These are phyloP conservation scores for Cyprinodon tularosa DNA, from an alignment of 2,113 vertebrate species.

Conservation along the genomic window DNA sequence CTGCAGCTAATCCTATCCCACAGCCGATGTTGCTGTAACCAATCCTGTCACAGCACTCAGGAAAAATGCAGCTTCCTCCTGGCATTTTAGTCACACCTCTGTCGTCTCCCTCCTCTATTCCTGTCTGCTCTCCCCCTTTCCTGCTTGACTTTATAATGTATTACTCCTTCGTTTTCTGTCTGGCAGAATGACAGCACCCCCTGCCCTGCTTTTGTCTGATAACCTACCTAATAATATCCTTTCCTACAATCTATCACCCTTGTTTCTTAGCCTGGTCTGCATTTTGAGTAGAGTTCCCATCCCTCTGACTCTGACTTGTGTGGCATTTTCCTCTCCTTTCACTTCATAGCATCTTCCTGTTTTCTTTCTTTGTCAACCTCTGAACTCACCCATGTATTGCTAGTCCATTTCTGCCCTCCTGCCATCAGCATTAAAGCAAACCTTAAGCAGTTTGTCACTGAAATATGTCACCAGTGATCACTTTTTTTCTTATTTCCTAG, in stretches of 20 bases:
- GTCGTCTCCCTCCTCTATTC: conserved; percentile 41
- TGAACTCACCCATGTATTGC: conserved; percentile 34
- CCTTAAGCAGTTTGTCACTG: conserved; percentile 53
- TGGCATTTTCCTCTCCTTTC: conserved; percentile 39
- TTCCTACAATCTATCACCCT: conserved; percentile 19
- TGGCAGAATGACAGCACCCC: conserved; percentile 48
- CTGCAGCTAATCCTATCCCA: conserved; percentile 73
- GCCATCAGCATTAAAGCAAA: conserved; percentile 57
- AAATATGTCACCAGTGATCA: conserved; percentile 53
- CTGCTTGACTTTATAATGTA: conserved; percentile 33
- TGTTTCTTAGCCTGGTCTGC: conserved; percentile 31
- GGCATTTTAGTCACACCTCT: conserved; percentile 61
- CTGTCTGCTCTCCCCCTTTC: conserved; percentile 34
- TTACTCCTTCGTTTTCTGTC: conserved; percentile 33
- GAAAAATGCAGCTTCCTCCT: conserved; percentile 46
- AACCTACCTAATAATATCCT: conserved; percentile 45
- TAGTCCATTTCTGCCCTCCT: conserved; percentile 44
- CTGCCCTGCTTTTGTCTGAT: conserved; percentile 45
- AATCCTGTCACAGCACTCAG: conserved; percentile 68
- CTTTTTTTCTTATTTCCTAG: conserved; percentile 29
- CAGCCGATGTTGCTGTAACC: conserved; percentile 68
- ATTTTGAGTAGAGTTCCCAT: conserved; percentile 40
- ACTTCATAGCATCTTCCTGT: conserved; percentile 26
- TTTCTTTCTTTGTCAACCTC: conserved; percentile 33
- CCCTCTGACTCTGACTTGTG: conserved; percentile 24